Percentiles rank a stretch among this genome's conserved stretches.
Evolutionary conservation across 2,888 invertebrate genomes (phyloP).

Genomic region (Dyspetes luteomarginatus): DNA sequence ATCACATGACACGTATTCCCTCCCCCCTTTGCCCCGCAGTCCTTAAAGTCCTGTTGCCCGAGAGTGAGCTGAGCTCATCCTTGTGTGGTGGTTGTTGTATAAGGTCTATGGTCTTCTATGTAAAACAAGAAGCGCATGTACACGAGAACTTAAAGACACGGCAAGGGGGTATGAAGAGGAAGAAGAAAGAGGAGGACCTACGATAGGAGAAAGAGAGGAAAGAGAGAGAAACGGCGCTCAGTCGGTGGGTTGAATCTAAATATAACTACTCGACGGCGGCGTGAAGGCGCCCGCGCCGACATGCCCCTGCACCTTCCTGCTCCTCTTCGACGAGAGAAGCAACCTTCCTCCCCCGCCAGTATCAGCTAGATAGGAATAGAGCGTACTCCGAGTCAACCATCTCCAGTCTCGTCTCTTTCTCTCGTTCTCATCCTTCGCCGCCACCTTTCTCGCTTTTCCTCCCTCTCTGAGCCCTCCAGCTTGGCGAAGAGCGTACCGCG

Average conservation of each 20-base stretch:
- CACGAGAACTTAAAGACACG: slow-evolving; percentile 32
- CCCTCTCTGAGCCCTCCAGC: slow-evolving; percentile 56
- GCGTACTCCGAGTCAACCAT: slow-evolving; percentile 63
- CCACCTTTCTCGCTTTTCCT: slow-evolving; percentile 63
- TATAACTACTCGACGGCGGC: slow-evolving; percentile 75
- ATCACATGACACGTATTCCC: slow-evolving; percentile 33
- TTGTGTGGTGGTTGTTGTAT: slow-evolving; percentile 51
- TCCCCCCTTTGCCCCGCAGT: background rate
- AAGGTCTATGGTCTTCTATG: slow-evolving; percentile 70
- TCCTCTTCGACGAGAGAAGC: slow-evolving; percentile 51
- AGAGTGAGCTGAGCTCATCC: slow-evolving; percentile 46
- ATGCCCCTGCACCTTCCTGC: slow-evolving; percentile 61
- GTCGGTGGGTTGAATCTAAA: slow-evolving; percentile 75
- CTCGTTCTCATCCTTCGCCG: slow-evolving; percentile 46
- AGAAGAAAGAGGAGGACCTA: slow-evolving; percentile 25
- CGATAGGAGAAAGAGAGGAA: slow-evolving; percentile 16
- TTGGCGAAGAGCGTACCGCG: slow-evolving; percentile 29
- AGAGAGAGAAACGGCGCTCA: slow-evolving; percentile 48
- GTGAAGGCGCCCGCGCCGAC: slow-evolving; percentile 75
- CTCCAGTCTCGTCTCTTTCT: slow-evolving; percentile 57
- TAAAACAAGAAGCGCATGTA: slow-evolving; percentile 78
- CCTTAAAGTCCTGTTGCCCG: slow-evolving; percentile 55
- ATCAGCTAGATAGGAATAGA: slow-evolving; percentile 46
- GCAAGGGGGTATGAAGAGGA: background rate
- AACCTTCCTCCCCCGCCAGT: slow-evolving; percentile 63